Base-by-base conservation (phyloP, 2,113 vertebrate species). In the Istiophorus platypterus region DNA sequence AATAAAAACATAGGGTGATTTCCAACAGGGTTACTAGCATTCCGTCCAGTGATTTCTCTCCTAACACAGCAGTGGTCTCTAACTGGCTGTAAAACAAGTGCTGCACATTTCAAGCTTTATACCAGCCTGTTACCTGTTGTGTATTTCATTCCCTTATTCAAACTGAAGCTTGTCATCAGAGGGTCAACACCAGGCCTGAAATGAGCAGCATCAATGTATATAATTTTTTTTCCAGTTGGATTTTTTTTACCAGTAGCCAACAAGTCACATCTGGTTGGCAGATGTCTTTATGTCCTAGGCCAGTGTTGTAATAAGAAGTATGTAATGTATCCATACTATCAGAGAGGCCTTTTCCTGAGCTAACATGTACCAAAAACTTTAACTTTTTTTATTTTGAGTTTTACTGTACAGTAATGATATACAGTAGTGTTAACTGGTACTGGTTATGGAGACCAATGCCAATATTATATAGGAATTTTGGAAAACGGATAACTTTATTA, bases 1-100 rank as follows among this genome's bases (percentile, higher is more conserved):
- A 83, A 85, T 90, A 87, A 85, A 89, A 89, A 78, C 68, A 86
- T 69, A 72, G 71, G 45, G 73, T 54, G 82, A 81, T 78, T 86
- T 85, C 84, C 64, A 86, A 89, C 76, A 41, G 68, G 34, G 76
- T 83, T 80, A 81, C 70, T 31, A 31, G 65, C 81, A 85, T 85
- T 89, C 80, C 84, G 80, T 64, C 62, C 29, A 58, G 80, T 90
- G 81, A 39, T 39, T 63, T 47, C 7, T 76, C 61, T 67, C 51
- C 26, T 42, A 77, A 67, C 72, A 17, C 87, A 87, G 88, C 76
- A 66, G 84, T 18, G 34, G 54, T 80, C 75, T 80, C 76, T 47
- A 76, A 76, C 62, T 45, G 66, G 24, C 37, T 68, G 71, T 71
- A 58, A 80, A 88, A 77, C 68, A 22, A 79, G 59, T 29, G 61